Conservation (phyloP, 2,113 vertebrate species). For the Neodontobutis hainanensis region DNA sequence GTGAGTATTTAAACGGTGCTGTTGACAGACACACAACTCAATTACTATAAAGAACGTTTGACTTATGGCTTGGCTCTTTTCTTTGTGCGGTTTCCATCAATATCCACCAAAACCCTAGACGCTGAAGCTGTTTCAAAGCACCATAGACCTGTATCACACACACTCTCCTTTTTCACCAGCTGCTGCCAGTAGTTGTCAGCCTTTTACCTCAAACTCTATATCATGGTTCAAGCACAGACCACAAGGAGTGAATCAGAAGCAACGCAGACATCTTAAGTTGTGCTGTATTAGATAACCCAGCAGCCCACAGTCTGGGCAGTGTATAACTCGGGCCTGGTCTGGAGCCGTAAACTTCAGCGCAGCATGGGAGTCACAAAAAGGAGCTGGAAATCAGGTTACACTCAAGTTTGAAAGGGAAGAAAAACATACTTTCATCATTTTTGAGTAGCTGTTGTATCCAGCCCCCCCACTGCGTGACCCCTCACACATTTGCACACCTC, state of each 20-base stretch:
- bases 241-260: slow-evolving; percentile 35
- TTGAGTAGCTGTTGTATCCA: slow-evolving; percentile 32
- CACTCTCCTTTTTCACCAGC: slow-evolving; percentile 53
- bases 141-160: slow-evolving; percentile 42
- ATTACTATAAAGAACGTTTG: slow-evolving; percentile 22
- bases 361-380: slow-evolving; percentile 47
- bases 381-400: slow-evolving; percentile 51
- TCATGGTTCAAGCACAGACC: slow-evolving; percentile 45
- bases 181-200: slow-evolving; percentile 39
- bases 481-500: slow-evolving; percentile 29
- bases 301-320: slow-evolving; percentile 59
- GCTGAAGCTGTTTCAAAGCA: slow-evolving; percentile 35
- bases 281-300: slow-evolving; percentile 58
- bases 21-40: slow-evolving; percentile 12
- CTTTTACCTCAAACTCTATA: slow-evolving; percentile 54
- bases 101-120: slow-evolving; percentile 34
- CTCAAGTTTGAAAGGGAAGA: slow-evolving; percentile 58
- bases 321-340: slow-evolving; percentile 46
- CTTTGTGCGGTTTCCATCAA: slow-evolving; percentile 37
- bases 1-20: slow-evolving; percentile 16
- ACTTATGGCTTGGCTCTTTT: slow-evolving; percentile 39
- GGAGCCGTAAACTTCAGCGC: slow-evolving; percentile 37
- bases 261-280: slow-evolving; percentile 24
- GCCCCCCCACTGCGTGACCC: neutral
- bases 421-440: slow-evolving; percentile 72